phyloP scores from a whole-genome alignment of 1,140 invertebrate genomes.

The Meloidogyne floridensis region DNA sequence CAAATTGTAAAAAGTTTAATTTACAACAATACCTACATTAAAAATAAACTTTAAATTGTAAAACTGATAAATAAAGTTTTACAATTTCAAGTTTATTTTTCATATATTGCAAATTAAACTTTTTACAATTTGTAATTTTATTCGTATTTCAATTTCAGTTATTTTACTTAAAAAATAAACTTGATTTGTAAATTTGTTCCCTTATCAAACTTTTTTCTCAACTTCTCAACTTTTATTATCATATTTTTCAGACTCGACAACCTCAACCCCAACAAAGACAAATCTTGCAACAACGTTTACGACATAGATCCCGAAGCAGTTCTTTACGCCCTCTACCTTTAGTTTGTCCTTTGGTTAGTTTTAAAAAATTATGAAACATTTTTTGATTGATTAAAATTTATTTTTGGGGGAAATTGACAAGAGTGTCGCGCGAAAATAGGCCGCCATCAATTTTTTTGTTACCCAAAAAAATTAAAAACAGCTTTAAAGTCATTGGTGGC shows the following conservation, averaged over 20 bases:
- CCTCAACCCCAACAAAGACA: background rate
- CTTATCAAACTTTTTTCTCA: no score
- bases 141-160: no score
- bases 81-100: no score
- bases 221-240: background rate
- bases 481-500: background rate
- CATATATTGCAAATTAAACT: no score
- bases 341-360: background rate
- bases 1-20: background rate
- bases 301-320: background rate
- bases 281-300: background rate
- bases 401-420: no score
- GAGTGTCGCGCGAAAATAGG: background rate
- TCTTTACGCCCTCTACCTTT: background rate
- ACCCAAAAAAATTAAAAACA: conserved; percentile 9
- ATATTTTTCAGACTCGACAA: background rate
- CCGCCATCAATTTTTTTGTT: background rate
- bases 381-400: conserved; percentile 1
- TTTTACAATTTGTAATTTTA: no score
- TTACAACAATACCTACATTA: no score
- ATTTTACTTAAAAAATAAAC: no score
- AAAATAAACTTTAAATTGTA: conserved; percentile 10
- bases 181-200: no score
- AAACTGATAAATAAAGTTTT: background rate
- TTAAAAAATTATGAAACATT: background rate